Base-by-base conservation (phyloP, 2,888 invertebrate genomes). In the Steinernema carpocapsae region DNA sequence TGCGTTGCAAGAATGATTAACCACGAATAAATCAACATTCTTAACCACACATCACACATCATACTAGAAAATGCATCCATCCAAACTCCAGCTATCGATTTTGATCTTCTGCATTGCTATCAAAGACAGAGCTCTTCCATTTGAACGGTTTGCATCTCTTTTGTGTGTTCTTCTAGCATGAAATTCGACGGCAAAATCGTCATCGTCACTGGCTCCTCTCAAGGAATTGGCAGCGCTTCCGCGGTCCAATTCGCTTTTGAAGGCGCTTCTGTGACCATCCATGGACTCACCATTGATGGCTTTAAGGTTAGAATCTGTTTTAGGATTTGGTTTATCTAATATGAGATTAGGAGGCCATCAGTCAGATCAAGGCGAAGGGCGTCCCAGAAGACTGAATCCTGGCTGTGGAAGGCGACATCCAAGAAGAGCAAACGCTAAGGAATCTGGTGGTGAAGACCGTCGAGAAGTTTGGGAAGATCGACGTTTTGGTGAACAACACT, bases 191-290 rank as follows among this genome's bases (percentile, higher is more conserved):
- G 26, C 26, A 56, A 56, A 19, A 26, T 26, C 26, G 56, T 26
- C 26, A 56, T 56, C 26, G 26, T 56, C 24, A 56, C 56, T 4
- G 56, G 56, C 56, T 56, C 56, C 6, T n/a, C n/a, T n/a, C n/a
- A 56, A 24, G 56, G 56, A 7, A 56, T 56, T 6, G 56, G 56
- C 26, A 22, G 26, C 24, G 56, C 56, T 3, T 12, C 56, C 6
- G 56, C 56, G n/a, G 56, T 56, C 6, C 26, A 7, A 7, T 17
- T 56, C 24, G 56, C 56, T 26, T 56, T 26, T 6, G 56, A 56
- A 56, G 56, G 56, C 22, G 56, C 56, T 24, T 56, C 56, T 56
- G 56, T 56, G 56, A 56, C 56, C 26, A 56, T 56, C 26, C 56
- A 56, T 22, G 56, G 56, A 12, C 22, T 22, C 14, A n/a, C 56